Conservation (phyloP, 2,797 vertebrate species). For the Basileuterus tristriatus region DNA sequence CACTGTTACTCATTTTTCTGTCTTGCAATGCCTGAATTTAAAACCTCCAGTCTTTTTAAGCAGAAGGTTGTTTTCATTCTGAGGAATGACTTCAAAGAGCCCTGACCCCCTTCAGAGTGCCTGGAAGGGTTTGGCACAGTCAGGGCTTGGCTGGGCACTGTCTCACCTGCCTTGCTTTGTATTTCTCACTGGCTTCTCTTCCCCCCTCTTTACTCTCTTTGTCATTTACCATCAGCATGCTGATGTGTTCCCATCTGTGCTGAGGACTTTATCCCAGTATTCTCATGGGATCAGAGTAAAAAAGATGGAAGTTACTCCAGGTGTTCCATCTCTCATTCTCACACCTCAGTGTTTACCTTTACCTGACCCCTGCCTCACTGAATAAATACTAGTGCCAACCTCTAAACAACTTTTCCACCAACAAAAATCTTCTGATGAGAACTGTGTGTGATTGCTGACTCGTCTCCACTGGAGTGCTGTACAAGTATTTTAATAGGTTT, state of each 20-base stretch:
- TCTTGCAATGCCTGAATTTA: neutral
- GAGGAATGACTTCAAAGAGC: neutral
- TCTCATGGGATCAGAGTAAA: neutral
- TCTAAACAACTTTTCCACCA: neutral
- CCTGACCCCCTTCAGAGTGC: neutral
- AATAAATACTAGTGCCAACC: neutral
- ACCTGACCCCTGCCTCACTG: neutral
- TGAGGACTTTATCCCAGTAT: neutral
- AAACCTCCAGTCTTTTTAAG: neutral
- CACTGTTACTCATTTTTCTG: neutral
- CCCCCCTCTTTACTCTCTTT: neutral
- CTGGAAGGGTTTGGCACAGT: neutral
- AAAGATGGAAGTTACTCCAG: neutral
- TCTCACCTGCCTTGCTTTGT: neutral
- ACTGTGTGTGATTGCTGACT: neutral
- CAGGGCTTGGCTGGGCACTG: neutral
- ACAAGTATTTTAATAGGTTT: neutral
- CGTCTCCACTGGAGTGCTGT: neutral
- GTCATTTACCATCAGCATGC: neutral
- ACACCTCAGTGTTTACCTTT: neutral
- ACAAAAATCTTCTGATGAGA: neutral
- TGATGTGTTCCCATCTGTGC: neutral
- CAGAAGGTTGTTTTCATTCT: neutral
- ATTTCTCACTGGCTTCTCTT: neutral
- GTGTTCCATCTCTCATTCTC: neutral